Evolutionary conservation across 2,113 vertebrate species (phyloP).

Genomic region (Sinocyclocheilus anshuiensis): DNA sequence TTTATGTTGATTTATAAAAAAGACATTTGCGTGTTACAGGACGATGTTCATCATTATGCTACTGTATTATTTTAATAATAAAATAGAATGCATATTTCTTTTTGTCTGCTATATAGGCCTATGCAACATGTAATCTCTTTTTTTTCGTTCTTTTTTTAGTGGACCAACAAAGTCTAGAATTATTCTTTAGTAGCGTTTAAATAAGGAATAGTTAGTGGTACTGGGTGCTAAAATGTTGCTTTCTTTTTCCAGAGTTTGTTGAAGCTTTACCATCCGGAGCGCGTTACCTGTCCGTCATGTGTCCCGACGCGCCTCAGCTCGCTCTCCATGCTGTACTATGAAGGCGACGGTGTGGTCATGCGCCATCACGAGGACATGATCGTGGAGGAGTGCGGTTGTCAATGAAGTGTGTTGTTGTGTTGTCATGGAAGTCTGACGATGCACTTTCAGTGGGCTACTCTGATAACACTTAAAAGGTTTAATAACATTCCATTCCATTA

Average conservation of each 20-base stretch:
- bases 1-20: no score
- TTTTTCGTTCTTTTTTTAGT: no score
- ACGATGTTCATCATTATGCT: no score
- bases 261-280: constrained; percentile 80
- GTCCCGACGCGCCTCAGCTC: constrained; percentile 81
- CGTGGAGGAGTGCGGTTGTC: constrained; percentile 87
- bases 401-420: constrained; percentile 65
- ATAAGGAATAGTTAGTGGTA: neutral
- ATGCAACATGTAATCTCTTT: no score
- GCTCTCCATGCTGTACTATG: constrained; percentile 89
- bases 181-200: neutral
- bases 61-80: no score
- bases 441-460: neutral
- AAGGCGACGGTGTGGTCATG: constrained; percentile 77
- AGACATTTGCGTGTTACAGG: no score
- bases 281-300: constrained; percentile 79
- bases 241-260: constrained; percentile 80
- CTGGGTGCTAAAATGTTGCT: rapidly evolving
- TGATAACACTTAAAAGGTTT: neutral
- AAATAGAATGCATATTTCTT: no score
- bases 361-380: constrained; percentile 89
- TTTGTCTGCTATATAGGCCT: no score
- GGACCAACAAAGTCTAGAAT: no score
- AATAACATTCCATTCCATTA: neutral
- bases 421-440: neutral